A percentile compares a stretch with the other conserved stretches of the same genome.
Evolutionary conservation across 2,888 invertebrate genomes (phyloP).

Genomic region (Ectobius pallidus): DNA sequence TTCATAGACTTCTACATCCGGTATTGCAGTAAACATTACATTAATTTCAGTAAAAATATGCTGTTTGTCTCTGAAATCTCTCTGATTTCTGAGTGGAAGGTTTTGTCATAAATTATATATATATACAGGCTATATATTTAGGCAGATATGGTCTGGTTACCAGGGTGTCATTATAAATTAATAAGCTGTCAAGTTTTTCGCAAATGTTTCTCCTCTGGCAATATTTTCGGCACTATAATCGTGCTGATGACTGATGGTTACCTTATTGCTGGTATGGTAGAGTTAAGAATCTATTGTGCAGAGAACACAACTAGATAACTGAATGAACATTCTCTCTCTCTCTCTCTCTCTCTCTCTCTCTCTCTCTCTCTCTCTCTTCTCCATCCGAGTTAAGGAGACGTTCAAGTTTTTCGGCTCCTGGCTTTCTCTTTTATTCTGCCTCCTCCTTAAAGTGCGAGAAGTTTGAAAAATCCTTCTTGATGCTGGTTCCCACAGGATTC

Average conservation of each 20-base stretch:
- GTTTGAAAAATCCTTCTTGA: constrained; percentile 30
- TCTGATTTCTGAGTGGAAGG: no score
- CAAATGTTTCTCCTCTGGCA: neutral
- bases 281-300: neutral
- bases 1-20: no score
- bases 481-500: constrained; percentile 23
- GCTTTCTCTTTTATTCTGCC: no score
- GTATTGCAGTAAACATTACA: no score
- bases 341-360: neutral
- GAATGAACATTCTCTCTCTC: neutral
- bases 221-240: neutral
- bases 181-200: neutral
- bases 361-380: neutral
- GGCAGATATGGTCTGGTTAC: no score
- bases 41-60: no score
- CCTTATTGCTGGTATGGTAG: neutral
- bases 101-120: neutral
- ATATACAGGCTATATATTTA: neutral
- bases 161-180: constrained; percentile 5
- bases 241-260: neutral
- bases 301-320: no score
- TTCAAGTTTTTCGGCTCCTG: no score
- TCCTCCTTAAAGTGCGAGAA: constrained; percentile 17
- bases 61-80: no score
- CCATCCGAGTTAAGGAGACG: no score